These are phyloP conservation scores for Deilephila elpenor DNA, from an alignment of 2,888 invertebrate genomes.

Conservation along the genomic window DNA sequence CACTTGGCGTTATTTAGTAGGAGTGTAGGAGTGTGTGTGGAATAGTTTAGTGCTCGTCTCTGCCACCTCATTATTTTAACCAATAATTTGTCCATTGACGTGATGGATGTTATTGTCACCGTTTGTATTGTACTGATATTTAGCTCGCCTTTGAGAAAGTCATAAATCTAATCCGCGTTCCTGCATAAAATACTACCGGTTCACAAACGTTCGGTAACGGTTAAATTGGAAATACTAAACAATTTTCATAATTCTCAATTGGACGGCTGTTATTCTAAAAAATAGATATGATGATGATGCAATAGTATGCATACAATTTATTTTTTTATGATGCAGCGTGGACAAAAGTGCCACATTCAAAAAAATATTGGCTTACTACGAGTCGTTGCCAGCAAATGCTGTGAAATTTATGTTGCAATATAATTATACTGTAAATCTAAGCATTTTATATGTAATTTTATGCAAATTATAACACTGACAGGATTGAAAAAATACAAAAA, in stretches of 20 bases:
- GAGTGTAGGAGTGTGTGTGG: constrained; percentile 44
- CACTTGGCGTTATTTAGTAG: constrained; percentile 47
- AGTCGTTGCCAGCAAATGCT: constrained; percentile 19
- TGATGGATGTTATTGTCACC: constrained; percentile 62
- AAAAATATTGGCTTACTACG: constrained; percentile 4
- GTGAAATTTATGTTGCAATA: constrained; percentile 20
- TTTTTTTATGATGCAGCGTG: constrained; percentile 27
- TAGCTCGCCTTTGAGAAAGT: constrained; percentile 64
- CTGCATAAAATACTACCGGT: constrained; percentile 43
- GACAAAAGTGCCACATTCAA: constrained; percentile 15
- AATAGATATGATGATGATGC: constrained; percentile 7
- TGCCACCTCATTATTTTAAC: constrained; percentile 58
- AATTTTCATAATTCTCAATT: neutral
- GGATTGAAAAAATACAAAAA: neutral
- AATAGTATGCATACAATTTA: constrained; percentile 21
- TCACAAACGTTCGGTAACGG: too few relatives aligned
- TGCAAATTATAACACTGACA: constrained; percentile 7
- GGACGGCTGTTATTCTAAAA: neutral
- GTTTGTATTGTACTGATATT: constrained; percentile 61
- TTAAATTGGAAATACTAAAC: neutral
- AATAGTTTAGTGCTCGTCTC: constrained; percentile 51
- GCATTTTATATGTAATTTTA: constrained; percentile 5
- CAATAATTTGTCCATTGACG: constrained; percentile 68
- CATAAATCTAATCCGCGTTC: constrained; percentile 64
- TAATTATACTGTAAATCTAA: constrained; percentile 21